Evolutionary conservation across 2,113 vertebrate genomes (phyloP).

Genomic region (Gasterosteus aculeatus): DNA sequence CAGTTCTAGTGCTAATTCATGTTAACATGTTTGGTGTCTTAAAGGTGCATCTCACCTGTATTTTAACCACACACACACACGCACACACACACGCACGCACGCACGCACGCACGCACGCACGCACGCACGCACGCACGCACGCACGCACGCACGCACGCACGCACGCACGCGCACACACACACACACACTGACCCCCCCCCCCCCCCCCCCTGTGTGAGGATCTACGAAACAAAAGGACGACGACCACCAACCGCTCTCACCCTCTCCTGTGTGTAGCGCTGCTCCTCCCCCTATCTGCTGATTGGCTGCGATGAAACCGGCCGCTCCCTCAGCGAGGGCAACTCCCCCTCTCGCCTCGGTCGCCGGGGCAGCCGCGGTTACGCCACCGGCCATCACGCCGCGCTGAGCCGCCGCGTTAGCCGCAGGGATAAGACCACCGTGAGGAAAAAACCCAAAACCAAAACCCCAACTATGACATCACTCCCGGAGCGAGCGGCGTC

Average conservation of each 20-base stretch:
- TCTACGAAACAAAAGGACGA: slow-evolving; percentile 46
- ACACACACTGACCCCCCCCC: not conserved
- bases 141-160: too few relatives aligned
- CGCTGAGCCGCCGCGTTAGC: slow-evolving; percentile 62
- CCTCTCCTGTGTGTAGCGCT: slow-evolving; percentile 66
- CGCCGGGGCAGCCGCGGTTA: slow-evolving; percentile 55
- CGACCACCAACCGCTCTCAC: slow-evolving; percentile 31
- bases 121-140: not conserved
- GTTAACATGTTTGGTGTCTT: not conserved
- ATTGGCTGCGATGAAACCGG: slow-evolving; percentile 62
- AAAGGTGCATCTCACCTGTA: not conserved
- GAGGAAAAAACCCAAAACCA: slow-evolving; percentile 42
- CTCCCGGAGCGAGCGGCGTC: slow-evolving; percentile 11
- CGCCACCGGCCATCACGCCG: slow-evolving; percentile 32
- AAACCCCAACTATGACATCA: not conserved
- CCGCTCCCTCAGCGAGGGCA: slow-evolving; percentile 75
- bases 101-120: not conserved
- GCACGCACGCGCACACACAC: not conserved
- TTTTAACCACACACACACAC: not conserved
- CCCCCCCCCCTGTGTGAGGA: not conserved
- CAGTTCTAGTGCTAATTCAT: not conserved
- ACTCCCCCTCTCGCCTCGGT: slow-evolving; percentile 62
- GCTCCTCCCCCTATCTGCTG: slow-evolving; percentile 65
- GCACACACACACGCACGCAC: too few relatives aligned
- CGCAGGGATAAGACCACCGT: slow-evolving; percentile 68